A percentile compares a stretch with the other conserved stretches of the same genome.
Evolutionary conservation across 2,113 vertebrate species (phyloP).

Genomic region (Nothoprocta pentlandii): DNA sequence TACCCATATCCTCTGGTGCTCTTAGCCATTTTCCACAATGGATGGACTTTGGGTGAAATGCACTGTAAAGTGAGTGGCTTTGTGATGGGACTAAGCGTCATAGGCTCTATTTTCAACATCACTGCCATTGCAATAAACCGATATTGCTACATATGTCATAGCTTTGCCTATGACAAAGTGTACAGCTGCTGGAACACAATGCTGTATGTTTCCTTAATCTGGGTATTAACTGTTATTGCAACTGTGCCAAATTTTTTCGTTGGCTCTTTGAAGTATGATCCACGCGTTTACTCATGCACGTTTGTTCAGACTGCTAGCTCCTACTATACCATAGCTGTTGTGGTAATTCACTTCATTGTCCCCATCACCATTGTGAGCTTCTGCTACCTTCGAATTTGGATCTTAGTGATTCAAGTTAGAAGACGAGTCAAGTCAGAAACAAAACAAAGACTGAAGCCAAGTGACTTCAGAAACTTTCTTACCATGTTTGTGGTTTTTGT

Average conservation of each 20-base stretch:
- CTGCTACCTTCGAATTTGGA: constrained; percentile 93
- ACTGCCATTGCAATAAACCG: constrained; percentile 91
- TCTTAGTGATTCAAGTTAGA: constrained; percentile 88
- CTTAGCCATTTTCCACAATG: constrained; percentile 88
- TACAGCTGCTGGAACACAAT: constrained; percentile 86
- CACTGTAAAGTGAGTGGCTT: constrained; percentile 94
- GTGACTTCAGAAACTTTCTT: constrained; percentile 89
- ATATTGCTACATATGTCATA: constrained; percentile 93
- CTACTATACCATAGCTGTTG: constrained; percentile 86
- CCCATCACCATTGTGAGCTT: constrained; percentile 90
- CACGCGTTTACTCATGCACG: constrained; percentile 90
- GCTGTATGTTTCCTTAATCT: constrained; percentile 85
- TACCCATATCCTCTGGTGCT: constrained; percentile 92
- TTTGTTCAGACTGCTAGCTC: constrained; percentile 89
- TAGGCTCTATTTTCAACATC: constrained; percentile 94
- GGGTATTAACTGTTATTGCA: constrained; percentile 85
- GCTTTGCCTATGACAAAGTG: constrained; percentile 85
- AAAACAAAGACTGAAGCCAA: constrained; percentile 79
- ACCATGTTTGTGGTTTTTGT: constrained; percentile 95
- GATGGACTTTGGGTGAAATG: constrained; percentile 87
- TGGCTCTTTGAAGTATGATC: constrained; percentile 90
- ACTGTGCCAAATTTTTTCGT: constrained; percentile 89
- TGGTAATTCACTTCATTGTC: constrained; percentile 89
- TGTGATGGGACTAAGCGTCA: constrained; percentile 92
- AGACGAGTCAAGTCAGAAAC: constrained; percentile 86